These are phyloP conservation scores for Netelia inedita DNA, from an alignment of 2,888 invertebrate genomes.

Conservation along the genomic window DNA sequence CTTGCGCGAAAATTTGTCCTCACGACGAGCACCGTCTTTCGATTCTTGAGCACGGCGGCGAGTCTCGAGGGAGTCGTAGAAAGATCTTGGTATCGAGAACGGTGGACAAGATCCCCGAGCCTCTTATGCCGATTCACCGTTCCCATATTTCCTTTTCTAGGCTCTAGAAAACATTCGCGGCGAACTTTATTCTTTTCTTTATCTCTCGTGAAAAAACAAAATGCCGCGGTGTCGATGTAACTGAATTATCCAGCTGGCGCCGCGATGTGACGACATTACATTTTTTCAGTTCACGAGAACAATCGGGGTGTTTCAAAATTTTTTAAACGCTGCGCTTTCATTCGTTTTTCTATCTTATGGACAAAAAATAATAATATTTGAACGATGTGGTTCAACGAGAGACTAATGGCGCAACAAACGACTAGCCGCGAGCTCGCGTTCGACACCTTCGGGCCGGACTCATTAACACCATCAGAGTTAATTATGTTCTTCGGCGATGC, in stretches of 20 bases:
- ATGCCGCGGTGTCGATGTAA: slow-evolving; percentile 36
- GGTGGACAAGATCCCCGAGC: slow-evolving; percentile 30
- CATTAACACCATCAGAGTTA: slow-evolving; percentile 83
- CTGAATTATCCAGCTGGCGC: slow-evolving; percentile 40
- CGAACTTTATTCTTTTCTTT: slow-evolving; percentile 20
- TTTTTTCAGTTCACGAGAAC: neutral
- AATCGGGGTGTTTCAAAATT: neutral
- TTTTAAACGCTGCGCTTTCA: too few relatives aligned
- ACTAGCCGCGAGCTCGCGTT: slow-evolving; percentile 73
- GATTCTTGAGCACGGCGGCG: slow-evolving; percentile 17
- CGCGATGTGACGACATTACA: neutral
- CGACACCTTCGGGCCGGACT: slow-evolving; percentile 80
- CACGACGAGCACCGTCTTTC: slow-evolving; percentile 49
- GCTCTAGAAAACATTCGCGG: slow-evolving; percentile 9
- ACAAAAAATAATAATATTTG: neutral
- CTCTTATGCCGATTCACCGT: neutral
- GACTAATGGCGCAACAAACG: slow-evolving; percentile 48
- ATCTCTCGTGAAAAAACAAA: neutral
- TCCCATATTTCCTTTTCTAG: slow-evolving; percentile 51
- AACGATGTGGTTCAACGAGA: slow-evolving; percentile 45
- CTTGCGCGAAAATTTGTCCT: slow-evolving; percentile 71
- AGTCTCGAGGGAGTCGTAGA: slow-evolving; percentile 64
- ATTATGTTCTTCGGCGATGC: slow-evolving; percentile 79
- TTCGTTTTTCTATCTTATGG: too few relatives aligned
- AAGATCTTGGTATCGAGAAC: slow-evolving; percentile 55